Conservation (phyloP, 2,888 invertebrate species). For the Sepioteuthis lessoniana region DNA sequence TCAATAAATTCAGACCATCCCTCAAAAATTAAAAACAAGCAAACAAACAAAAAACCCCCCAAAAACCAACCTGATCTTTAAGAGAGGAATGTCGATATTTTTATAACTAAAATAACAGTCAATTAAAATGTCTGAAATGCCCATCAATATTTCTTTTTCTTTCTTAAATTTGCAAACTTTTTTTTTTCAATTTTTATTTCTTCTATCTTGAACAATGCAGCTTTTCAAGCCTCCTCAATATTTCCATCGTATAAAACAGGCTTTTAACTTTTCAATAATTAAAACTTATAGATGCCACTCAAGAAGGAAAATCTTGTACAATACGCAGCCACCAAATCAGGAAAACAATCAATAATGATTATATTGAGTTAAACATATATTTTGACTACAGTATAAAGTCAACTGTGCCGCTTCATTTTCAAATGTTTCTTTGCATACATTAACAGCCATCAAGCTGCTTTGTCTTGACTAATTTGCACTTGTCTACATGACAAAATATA, state of each 20-base stretch:
- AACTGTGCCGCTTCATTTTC: neutral
- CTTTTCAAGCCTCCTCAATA: slow-evolving; percentile 9
- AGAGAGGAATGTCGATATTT: neutral
- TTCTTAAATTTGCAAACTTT: neutral
- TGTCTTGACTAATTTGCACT: neutral
- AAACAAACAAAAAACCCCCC: neutral
- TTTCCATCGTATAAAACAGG: slow-evolving; percentile 17
- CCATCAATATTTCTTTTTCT: neutral
- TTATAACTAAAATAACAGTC: neutral
- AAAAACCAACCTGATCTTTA: too few species aligned
- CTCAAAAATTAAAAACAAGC: neutral
- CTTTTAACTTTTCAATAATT: slow-evolving; percentile 33
- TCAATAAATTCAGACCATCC: neutral
- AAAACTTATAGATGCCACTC: slow-evolving; percentile 4
- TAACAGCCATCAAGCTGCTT: neutral
- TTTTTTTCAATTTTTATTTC: neutral
- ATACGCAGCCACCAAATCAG: neutral
- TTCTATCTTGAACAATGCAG: neutral
- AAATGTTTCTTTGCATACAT: neutral
- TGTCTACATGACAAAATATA: too few species aligned
- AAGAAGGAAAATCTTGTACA: neutral
- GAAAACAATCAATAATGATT: neutral
- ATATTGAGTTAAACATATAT: neutral
- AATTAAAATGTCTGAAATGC: neutral
- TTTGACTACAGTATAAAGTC: slow-evolving; percentile 20